Evolutionary conservation across 2,888 invertebrate genomes (phyloP).

Genomic region (Neoscelio sp.): DNA sequence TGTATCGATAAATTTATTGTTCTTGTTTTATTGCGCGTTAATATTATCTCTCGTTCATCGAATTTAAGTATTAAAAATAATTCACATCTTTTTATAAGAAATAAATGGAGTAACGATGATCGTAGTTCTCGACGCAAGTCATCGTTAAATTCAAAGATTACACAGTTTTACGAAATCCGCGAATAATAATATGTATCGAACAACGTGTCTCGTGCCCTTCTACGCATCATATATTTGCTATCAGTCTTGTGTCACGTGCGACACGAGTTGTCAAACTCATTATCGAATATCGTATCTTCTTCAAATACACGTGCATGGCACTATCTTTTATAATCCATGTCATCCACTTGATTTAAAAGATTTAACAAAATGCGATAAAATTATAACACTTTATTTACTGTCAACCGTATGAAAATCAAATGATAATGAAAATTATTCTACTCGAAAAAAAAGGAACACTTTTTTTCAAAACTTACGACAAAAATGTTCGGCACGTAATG

Average conservation of each 20-base stretch:
- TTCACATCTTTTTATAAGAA: slow-evolving; percentile 7
- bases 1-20: too few relatives aligned
- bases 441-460: too few relatives aligned
- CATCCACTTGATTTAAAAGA: slow-evolving; percentile 24
- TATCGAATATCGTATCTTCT: slow-evolving; percentile 56
- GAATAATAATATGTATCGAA: slow-evolving; percentile 56
- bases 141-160: slow-evolving; percentile 32
- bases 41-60: slow-evolving; percentile 13
- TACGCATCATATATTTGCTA: slow-evolving; percentile 52
- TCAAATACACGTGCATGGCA: slow-evolving; percentile 57
- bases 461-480: too few relatives aligned
- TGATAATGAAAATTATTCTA: too few relatives aligned
- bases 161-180: slow-evolving; percentile 30
- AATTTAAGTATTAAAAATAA: slow-evolving; percentile 24
- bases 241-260: slow-evolving; percentile 66
- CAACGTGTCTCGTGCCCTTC: slow-evolving; percentile 39
- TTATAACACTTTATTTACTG: too few relatives aligned
- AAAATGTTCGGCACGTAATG: too few relatives aligned
- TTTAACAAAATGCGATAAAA: too few relatives aligned
- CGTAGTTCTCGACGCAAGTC: neutral
- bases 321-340: slow-evolving; percentile 35
- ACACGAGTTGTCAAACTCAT: slow-evolving; percentile 58
- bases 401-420: too few relatives aligned
- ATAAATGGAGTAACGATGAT: slow-evolving; percentile 29
- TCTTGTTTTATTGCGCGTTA: slow-evolving; percentile 28